These are phyloP conservation scores for Acanthococcus lagerstroemiae DNA, from an alignment of 2,888 invertebrate species.

Conservation along the genomic window DNA sequence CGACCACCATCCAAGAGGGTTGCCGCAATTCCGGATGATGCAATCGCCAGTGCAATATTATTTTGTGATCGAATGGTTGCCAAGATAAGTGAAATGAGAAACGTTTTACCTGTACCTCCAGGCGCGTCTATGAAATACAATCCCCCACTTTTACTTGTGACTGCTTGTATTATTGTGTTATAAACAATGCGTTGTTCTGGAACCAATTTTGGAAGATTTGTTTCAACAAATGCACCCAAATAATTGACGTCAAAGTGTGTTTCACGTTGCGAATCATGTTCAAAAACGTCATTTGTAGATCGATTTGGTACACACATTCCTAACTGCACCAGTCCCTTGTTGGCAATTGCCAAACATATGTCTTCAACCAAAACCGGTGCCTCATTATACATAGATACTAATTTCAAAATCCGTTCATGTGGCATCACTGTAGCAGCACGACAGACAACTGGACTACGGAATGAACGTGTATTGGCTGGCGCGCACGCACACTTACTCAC, in stretches of 20 bases:
- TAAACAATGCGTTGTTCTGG: slow-evolving; percentile 22
- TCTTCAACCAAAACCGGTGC: slow-evolving; percentile 32
- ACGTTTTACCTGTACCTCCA: slow-evolving; percentile 43
- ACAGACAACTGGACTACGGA: no score
- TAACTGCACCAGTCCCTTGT: slow-evolving; percentile 33
- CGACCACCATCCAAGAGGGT: slow-evolving; percentile 41
- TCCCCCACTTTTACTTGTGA: slow-evolving; percentile 19
- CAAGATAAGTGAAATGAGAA: slow-evolving; percentile 41
- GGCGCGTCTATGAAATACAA: slow-evolving; percentile 38
- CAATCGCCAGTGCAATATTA: slow-evolving; percentile 40
- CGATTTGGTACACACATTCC: slow-evolving; percentile 34
- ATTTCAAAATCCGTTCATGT: no score
- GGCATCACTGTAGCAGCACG: no score
- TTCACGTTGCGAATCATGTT: slow-evolving; percentile 32
- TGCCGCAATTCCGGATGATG: slow-evolving; percentile 44
- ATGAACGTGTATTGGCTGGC: no score
- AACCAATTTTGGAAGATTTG: slow-evolving; percentile 34
- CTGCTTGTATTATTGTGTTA: slow-evolving; percentile 32
- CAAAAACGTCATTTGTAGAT: neutral
- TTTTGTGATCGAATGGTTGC: slow-evolving; percentile 39
- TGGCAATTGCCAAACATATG: slow-evolving; percentile 32
- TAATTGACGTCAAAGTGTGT: slow-evolving; percentile 1
- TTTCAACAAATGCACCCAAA: slow-evolving; percentile 34
- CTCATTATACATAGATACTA: slow-evolving; percentile 32
- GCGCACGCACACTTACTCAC: no score